These are phyloP conservation scores for Rhinatrema bivittatum DNA, from an alignment of 2,797 vertebrate species.

Conservation along the genomic window DNA sequence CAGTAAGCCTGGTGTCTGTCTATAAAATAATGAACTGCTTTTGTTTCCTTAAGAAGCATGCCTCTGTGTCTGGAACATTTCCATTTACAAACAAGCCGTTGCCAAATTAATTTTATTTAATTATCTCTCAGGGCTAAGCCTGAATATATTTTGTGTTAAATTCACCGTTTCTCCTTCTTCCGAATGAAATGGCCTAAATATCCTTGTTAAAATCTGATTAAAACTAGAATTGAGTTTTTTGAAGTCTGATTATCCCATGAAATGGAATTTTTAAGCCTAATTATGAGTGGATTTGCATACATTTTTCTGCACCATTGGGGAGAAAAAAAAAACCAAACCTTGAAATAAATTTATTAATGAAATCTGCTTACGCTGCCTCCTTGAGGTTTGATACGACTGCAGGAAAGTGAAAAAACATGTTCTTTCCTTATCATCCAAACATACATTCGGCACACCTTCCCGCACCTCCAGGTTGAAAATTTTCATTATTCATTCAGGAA, in stretches of 20 bases:
- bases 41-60: slow-evolving; percentile 42
- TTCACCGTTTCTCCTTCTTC: slow-evolving; percentile 61
- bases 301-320: slow-evolving; percentile 66
- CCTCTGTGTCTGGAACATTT: slow-evolving; percentile 42
- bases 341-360: slow-evolving; percentile 76
- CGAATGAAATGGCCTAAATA: slow-evolving; percentile 66
- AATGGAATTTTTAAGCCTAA: slow-evolving; percentile 82
- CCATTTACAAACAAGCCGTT: slow-evolving; percentile 57
- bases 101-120: slow-evolving; percentile 79
- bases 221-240: slow-evolving; percentile 73
- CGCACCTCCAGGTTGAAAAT: background rate
- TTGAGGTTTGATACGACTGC: slow-evolving; percentile 27
- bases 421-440: background rate
- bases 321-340: slow-evolving; percentile 54
- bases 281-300: slow-evolving; percentile 74
- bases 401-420: background rate
- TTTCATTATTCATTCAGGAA: background rate
- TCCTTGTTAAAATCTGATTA: slow-evolving; percentile 79
- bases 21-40: slow-evolving; percentile 36
- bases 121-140: slow-evolving; percentile 69
- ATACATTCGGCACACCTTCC: background rate
- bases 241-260: slow-evolving; percentile 76
- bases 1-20: slow-evolving; percentile 28
- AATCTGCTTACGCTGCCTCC: slow-evolving; percentile 51
- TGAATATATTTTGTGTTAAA: slow-evolving; percentile 71